Base-by-base conservation (phyloP, 2,797 vertebrate species). In the Crenuchus spilurus region DNA sequence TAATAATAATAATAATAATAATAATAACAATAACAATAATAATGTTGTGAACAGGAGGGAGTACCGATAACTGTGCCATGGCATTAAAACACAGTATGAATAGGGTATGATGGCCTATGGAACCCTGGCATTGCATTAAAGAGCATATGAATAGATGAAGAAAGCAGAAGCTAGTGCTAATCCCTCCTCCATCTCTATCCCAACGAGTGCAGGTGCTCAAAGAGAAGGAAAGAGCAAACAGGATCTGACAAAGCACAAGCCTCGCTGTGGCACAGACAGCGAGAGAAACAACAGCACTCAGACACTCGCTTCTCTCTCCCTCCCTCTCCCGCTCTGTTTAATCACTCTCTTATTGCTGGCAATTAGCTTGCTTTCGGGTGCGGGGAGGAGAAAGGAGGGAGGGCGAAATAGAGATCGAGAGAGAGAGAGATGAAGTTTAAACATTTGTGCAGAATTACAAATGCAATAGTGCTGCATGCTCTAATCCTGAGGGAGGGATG, bases 401-500 rank as follows among this genome's bases (percentile, higher is more conserved):
- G 73, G 42, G 55, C 62, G 33, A 62, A 64, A 72, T 37, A 58
- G 58, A 64, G 66, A 22, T 44, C 0, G 30, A 39, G 58, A 49
- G 42, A 61, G 41, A 70, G 51, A 57, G 75, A 68, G 63, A 86
- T 85, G 81, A 87, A 85, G 87, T 93, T 91, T 92, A 92, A 93
- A 93, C 90, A 92, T 84, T 84, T 82, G 91, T 90, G 91, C 86
- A 86, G 89, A 86, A 90, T 92, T 90, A 91, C 90, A 93, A 93
- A 93, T 90, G 92, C 92, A 93, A 92, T 92, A 94, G 92, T 93
- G 90, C 86, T 93, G 87, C 88, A 92, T 90, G 86, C 82, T 86
- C 85, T 89, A 92, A 92, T 92, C 89, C 92, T 90, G 89, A 90
- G 90, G 91, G 88, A 92, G 89, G 88, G 88, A 77, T 89, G 90